phyloP scores from a whole-genome alignment of 2,113 vertebrate species.

The Alligator mississippiensis region DNA sequence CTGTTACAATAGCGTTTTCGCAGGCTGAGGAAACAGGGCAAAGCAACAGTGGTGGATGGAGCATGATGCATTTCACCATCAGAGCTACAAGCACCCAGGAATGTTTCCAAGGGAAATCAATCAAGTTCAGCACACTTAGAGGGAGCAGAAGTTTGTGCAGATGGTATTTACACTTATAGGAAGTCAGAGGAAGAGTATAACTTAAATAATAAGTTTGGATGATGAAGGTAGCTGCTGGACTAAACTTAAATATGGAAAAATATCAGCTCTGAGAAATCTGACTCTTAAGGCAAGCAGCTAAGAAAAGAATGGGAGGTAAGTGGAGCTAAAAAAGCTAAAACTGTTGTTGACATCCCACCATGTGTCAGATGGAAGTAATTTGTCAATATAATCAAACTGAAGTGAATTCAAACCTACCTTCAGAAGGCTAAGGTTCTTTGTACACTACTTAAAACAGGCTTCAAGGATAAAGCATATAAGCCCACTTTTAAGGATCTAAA shows the following conservation, averaged over 20 bases:
- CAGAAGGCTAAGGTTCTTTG: conserved; percentile 7
- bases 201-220: background rate
- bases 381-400: background rate
- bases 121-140: background rate
- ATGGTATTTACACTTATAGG: background rate
- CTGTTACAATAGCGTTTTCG: background rate
- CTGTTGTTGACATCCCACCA: background rate
- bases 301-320: background rate
- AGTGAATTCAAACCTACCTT: conserved; percentile 14
- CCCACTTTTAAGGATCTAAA: conserved; percentile 22
- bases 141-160: background rate
- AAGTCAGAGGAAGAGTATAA: background rate
- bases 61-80: background rate
- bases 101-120: background rate
- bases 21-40: background rate
- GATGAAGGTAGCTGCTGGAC: background rate
- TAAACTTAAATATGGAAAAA: background rate
- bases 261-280: background rate
- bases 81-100: background rate
- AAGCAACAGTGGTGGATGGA: background rate
- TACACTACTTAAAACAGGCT: conserved; percentile 6
- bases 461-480: background rate
- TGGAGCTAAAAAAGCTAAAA: background rate
- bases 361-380: background rate
- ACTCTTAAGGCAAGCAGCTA: background rate